Evolutionary conservation across 2,113 vertebrate genomes (phyloP).

Genomic region (human): DNA sequence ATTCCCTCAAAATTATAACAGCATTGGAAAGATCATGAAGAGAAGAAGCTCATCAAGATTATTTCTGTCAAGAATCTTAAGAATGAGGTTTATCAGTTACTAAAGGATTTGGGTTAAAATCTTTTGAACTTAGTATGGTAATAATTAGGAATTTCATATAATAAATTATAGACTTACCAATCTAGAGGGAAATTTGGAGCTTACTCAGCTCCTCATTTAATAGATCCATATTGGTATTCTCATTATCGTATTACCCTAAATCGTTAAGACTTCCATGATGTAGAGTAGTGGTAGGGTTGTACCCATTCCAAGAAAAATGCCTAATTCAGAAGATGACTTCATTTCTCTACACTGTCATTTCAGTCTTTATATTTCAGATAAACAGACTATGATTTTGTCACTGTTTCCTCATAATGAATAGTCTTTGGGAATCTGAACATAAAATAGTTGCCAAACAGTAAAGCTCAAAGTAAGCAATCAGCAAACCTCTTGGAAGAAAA

Average conservation of each 20-base stretch:
- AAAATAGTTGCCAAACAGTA: background rate
- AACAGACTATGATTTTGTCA: background rate
- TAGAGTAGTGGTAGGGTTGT: background rate
- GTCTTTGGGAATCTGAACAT: slow-evolving; percentile 22
- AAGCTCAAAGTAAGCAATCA: background rate
- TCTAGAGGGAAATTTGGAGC: background rate
- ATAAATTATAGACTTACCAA: background rate
- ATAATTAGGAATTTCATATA: slow-evolving; percentile 1
- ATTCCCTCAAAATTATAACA: background rate
- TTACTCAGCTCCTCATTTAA: background rate
- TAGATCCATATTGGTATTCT: background rate
- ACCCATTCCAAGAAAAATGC: background rate
- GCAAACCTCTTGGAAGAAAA: background rate
- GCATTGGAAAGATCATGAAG: background rate
- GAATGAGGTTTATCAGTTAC: background rate
- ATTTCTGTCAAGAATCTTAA: slow-evolving; percentile 35
- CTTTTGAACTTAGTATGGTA: background rate
- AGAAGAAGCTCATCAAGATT: background rate
- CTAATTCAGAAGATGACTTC: background rate
- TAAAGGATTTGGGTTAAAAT: slow-evolving; percentile 10
- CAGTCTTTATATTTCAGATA: background rate
- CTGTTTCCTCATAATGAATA: background rate
- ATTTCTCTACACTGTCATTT: background rate
- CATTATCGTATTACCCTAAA: background rate
- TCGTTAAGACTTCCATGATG: background rate